Percentiles rank a stretch among this genome's conserved stretches.
Conservation (phyloP, 2,888 invertebrate species). For the Limenitis arthemis region DNA sequence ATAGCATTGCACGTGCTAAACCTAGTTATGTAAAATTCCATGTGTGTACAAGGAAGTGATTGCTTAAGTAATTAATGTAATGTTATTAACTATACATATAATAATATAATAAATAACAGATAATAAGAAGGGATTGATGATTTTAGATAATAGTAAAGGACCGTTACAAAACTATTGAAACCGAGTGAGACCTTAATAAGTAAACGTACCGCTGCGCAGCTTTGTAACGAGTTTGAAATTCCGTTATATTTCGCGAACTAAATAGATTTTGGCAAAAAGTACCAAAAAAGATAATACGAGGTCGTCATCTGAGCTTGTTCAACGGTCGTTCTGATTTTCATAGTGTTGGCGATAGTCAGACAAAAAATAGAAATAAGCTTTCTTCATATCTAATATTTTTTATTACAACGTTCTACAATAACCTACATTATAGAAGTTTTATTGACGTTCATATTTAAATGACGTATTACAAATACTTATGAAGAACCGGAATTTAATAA, state of each 20-base stretch:
- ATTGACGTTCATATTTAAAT: too few relatives aligned
- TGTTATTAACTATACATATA: background rate
- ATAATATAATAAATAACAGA: background rate
- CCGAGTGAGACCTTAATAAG: constrained; percentile 54
- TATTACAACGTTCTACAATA: background rate
- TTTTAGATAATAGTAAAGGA: constrained; percentile 8
- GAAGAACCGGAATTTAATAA: too few relatives aligned
- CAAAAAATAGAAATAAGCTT: background rate
- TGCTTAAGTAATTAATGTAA: background rate
- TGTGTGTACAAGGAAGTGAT: constrained; percentile 14
- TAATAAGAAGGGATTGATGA: background rate
- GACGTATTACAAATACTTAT: too few relatives aligned
- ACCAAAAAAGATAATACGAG: constrained; percentile 58
- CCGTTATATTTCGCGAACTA: constrained; percentile 61
- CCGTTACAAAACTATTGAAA: constrained; percentile 29
- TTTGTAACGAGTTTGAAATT: constrained; percentile 44
- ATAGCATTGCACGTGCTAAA: constrained; percentile 12
- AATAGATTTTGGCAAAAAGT: constrained; percentile 63
- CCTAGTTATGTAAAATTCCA: constrained; percentile 8
- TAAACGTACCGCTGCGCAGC: constrained; percentile 37
- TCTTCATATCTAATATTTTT: background rate
- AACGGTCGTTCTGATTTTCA: constrained; percentile 62
- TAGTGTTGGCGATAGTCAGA: constrained; percentile 1
- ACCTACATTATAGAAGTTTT: background rate
- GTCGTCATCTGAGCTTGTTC: constrained; percentile 50